Percentiles rank a stretch among this genome's conserved stretches.
Evolutionary conservation across 2,888 invertebrate genomes (phyloP).

Genomic region (Drosophila seclusa): DNA sequence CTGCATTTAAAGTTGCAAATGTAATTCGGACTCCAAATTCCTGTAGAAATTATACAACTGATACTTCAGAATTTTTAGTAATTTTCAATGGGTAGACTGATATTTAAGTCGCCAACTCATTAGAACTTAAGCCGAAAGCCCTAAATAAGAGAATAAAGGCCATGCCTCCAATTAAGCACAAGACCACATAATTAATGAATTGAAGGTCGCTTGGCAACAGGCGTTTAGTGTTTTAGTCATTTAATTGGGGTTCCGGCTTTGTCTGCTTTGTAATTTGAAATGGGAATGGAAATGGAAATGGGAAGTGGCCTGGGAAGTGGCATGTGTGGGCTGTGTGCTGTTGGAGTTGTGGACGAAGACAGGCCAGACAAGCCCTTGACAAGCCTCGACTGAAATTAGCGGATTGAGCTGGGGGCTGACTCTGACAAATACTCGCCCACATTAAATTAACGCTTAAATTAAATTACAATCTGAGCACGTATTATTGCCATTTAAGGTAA

Average conservation of each 20-base stretch:
- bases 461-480: constrained; percentile 43
- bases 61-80: too few species aligned
- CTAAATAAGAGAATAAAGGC: constrained; percentile 15
- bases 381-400: constrained; percentile 36
- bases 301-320: neutral
- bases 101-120: constrained; percentile 20
- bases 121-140: constrained; percentile 14
- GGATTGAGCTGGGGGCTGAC: neutral
- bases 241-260: constrained; percentile 21
- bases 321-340: constrained; percentile 20
- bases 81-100: neutral
- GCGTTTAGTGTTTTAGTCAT: constrained; percentile 46
- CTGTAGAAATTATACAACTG: too few species aligned
- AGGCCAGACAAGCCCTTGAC: constrained; percentile 32
- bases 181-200: constrained; percentile 14
- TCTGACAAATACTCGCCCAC: constrained; percentile 50
- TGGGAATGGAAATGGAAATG: neutral
- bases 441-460: constrained; percentile 23
- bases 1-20: neutral
- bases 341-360: neutral
- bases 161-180: constrained; percentile 27
- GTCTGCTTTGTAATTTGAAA: constrained; percentile 12
- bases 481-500: constrained; percentile 4
- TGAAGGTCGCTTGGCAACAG: constrained; percentile 43
- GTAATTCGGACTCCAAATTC: too few species aligned